Evolutionary conservation across 2,888 invertebrate species (phyloP).

Genomic region (Drosophila lutescens): DNA sequence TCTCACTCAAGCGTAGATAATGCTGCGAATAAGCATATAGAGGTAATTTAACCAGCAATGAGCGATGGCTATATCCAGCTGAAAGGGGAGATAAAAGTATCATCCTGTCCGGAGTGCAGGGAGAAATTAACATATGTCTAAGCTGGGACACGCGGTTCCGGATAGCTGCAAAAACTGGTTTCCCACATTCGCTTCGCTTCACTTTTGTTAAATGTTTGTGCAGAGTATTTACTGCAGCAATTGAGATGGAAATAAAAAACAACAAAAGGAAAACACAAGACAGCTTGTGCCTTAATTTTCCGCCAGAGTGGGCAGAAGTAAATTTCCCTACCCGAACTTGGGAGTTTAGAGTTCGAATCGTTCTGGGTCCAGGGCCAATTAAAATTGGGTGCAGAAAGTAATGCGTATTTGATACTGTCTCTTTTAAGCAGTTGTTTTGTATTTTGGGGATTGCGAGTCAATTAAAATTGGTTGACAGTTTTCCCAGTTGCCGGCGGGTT

Average conservation of each 20-base stretch:
- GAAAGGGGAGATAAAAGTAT: constrained; percentile 5
- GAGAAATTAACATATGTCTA: constrained; percentile 42
- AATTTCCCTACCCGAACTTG: constrained; percentile 43
- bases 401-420: constrained; percentile 66
- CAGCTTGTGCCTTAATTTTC: constrained; percentile 63
- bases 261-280: constrained; percentile 28
- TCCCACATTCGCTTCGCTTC: constrained; percentile 29
- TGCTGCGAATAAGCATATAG: constrained; percentile 42
- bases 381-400: constrained; percentile 58
- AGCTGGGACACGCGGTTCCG: constrained; percentile 48
- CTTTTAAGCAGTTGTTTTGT: constrained; percentile 22
- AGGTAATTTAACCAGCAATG: constrained; percentile 41
- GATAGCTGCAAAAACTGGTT: constrained; percentile 53
- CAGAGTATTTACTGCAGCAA: constrained; percentile 76
- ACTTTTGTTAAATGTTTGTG: constrained; percentile 51
- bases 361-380: constrained; percentile 60
- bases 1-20: constrained; percentile 68
- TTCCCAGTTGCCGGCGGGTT: constrained; percentile 13
- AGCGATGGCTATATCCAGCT: neutral
- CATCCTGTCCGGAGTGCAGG: constrained; percentile 14
- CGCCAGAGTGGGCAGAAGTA: constrained; percentile 59
- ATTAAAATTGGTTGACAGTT: constrained; percentile 77
- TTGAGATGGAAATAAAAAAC: constrained; percentile 71
- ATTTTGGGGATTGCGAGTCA: constrained; percentile 72
- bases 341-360: neutral